Evolutionary conservation across 2,888 invertebrate species (phyloP), one percentile per base, ranked within the genome.

Genomic region (Drosophila flavopinicola): DNA sequence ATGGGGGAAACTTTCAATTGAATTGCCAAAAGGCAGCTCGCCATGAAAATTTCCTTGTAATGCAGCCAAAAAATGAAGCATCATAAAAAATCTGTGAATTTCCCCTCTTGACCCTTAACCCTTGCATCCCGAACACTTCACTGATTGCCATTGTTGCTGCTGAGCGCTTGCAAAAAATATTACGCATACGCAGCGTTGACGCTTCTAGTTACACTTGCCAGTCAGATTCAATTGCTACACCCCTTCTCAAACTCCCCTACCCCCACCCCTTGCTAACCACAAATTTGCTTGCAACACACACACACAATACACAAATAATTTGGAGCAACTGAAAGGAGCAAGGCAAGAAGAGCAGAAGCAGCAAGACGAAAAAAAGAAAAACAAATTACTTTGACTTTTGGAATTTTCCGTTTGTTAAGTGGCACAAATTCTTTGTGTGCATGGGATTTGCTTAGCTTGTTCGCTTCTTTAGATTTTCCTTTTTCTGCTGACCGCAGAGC

Each of bases 401-500:
- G 77, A 68, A 68, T 75, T 77, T 51, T 77, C 53, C 33, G 74
- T 70, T 70, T 59, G 72, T 66, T 73, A 75, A 71, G 71, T 73
- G 71, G 75, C 59, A 17, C 49, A 57, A 66, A 72, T 72, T 72
- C 66, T 61, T 72, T 66, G 67, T 72, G 57, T 66, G 38, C 49
- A n/a, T 32, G 48, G 56, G 66, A 70, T 73, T 71, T 73, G 24
- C 68, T 61, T 61, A 39, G 57, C 42, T 61, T 70, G 49, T 63
- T 52, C 39, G 44, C 20, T 52, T 39, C 58, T 32, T 49, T 32
- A 42, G 53, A 52, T 61, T 77, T 74, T 75, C 33, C 77, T 49
- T 61, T 77, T 74, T 75, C 33, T 75, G 75, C 75, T 78, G 75
- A 78, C 75, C 75, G 41, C 78, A 75, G 58, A 77, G 41, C 78